Percentiles rank a stretch among this genome's conserved stretches.
These are phyloP conservation scores for Aricia agestis DNA, from an alignment of 1,140 invertebrate species.

Conservation along the genomic window DNA sequence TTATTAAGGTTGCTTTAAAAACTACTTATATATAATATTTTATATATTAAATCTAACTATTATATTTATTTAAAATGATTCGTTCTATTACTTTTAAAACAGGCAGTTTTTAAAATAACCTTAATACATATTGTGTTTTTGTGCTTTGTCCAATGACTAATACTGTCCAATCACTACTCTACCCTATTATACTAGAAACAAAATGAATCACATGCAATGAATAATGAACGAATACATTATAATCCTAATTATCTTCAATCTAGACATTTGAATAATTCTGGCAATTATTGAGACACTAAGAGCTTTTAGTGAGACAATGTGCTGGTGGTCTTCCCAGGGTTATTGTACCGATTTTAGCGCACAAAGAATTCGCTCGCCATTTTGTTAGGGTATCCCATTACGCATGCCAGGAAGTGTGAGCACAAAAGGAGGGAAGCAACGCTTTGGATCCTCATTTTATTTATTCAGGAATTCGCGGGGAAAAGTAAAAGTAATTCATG, in stretches of 20 bases:
- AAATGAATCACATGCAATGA: background rate
- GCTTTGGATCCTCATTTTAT: slow-evolving; percentile 59
- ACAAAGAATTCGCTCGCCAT: slow-evolving; percentile 54
- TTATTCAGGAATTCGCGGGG: slow-evolving; percentile 55
- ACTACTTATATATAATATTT: too few relatives aligned
- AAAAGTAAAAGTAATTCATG: slow-evolving; percentile 59
- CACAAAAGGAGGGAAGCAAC: slow-evolving; percentile 60
- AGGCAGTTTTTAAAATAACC: too few relatives aligned
- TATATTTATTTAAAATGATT: too few relatives aligned
- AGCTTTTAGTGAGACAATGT: slow-evolving; percentile 28
- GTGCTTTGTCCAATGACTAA: too few relatives aligned
- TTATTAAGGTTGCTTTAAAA: too few relatives aligned
- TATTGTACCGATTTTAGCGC: slow-evolving; percentile 61
- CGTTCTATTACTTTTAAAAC: too few relatives aligned
- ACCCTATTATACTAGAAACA: too few relatives aligned
- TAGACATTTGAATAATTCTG: background rate
- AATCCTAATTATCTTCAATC: background rate
- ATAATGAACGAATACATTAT: background rate
- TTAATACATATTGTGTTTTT: too few relatives aligned
- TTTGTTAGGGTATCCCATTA: slow-evolving; percentile 66
- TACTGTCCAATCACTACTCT: too few relatives aligned
- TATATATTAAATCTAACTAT: too few relatives aligned
- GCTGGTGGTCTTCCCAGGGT: slow-evolving; percentile 37
- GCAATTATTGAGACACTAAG: background rate
- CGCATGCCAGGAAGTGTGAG: slow-evolving; percentile 58